Conservation (phyloP, 1,140 invertebrate species). For the Drosophila paulistorum region DNA sequence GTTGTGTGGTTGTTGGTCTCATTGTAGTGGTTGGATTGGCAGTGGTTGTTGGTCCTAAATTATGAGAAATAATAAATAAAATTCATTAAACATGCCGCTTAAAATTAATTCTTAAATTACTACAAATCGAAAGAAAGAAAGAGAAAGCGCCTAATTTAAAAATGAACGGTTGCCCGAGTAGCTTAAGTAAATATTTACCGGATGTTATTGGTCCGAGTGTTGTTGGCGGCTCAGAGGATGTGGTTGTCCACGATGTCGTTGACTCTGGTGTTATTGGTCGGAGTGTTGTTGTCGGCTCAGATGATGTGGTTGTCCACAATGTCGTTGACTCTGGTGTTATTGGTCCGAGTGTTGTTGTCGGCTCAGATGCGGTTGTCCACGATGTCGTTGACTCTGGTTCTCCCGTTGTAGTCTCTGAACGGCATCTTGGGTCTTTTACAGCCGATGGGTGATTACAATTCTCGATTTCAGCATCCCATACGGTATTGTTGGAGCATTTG, state of each 20-base stretch:
- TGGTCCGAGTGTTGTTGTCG: background rate
- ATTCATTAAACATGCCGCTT: too few species aligned
- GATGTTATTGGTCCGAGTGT: background rate
- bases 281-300: background rate
- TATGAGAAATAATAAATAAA: too few species aligned
- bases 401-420: slow-evolving; percentile 17
- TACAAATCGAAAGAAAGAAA: too few species aligned
- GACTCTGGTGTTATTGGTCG: too few species aligned
- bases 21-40: slow-evolving; percentile 36
- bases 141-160: too few species aligned
- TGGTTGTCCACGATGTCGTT: too few species aligned
- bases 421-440: slow-evolving; percentile 68
- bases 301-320: background rate
- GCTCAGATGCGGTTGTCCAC: background rate
- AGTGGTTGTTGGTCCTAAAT: slow-evolving; percentile 31
- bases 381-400: slow-evolving; percentile 7
- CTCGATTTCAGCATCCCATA: slow-evolving; percentile 85
- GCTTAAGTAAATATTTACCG: too few species aligned
- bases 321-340: too few species aligned
- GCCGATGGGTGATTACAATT: slow-evolving; percentile 85
- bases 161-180: too few species aligned
- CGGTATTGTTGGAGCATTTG: slow-evolving; percentile 86
- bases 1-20: slow-evolving; percentile 24
- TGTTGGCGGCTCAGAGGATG: background rate
- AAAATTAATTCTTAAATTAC: too few species aligned